Percentiles rank a stretch among this genome's conserved stretches.
phyloP scores from a whole-genome alignment of 1,140 invertebrate genomes.

The Nasonia vitripennis region DNA sequence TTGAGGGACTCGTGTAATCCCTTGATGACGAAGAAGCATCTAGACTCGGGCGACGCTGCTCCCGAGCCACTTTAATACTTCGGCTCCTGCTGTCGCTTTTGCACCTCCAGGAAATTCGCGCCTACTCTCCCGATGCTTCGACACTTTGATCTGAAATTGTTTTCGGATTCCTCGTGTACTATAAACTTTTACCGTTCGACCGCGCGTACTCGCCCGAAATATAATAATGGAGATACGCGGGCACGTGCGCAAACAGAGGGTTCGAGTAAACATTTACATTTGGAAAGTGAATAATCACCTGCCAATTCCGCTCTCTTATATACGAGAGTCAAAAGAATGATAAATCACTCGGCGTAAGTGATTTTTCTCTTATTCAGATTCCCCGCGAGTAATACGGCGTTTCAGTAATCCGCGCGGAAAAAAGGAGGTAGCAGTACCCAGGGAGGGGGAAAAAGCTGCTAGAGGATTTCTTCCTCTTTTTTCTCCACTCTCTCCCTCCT shows the following conservation, averaged over 20 bases:
- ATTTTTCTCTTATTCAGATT: constrained; percentile 5
- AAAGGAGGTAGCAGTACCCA: neutral
- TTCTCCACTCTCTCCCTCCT: neutral
- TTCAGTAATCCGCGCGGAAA: neutral
- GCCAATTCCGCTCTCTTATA: neutral
- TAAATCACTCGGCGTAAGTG: neutral
- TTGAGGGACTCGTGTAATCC: constrained; percentile 56
- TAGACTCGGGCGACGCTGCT: constrained; percentile 20
- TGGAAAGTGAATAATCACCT: neutral
- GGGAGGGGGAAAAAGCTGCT: neutral
- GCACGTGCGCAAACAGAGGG: neutral
- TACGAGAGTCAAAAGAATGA: neutral
- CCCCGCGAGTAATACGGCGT: neutral
- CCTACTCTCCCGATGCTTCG: neutral
- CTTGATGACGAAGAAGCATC: constrained; percentile 54
- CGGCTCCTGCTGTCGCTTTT: constrained; percentile 35
- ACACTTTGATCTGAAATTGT: neutral
- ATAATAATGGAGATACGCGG: neutral
- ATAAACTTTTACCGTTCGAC: no score
- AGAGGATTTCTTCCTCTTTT: neutral
- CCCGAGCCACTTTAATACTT: constrained; percentile 50
- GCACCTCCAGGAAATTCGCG: constrained; percentile 46
- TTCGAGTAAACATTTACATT: neutral
- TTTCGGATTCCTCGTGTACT: neutral
- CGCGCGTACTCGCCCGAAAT: no score